Base-by-base conservation (phyloP, 2,797 vertebrate genomes). In the Toxotes lorentzi region DNA sequence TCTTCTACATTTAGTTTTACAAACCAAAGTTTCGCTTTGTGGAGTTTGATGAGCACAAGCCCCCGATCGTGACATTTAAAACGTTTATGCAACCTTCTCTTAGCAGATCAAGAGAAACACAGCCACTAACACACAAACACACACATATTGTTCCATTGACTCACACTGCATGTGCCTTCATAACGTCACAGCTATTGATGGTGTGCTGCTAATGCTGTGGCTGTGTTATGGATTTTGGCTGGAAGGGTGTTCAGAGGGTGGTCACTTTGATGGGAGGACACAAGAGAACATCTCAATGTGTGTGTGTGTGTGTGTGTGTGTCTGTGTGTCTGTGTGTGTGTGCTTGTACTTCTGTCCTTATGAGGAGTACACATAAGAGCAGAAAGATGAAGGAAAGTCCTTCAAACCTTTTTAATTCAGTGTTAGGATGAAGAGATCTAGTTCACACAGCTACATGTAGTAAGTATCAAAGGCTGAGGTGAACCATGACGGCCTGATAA, bases 211-310 rank as follows among this genome's bases (percentile, higher is more conserved):
- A 73, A 79, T 54, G 73, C 84, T 73, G 66, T 7, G 23, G 76
- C 74, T 38, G 61, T 4, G 48, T 3, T 62, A 91, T 91, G 81
- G 90, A 90, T 92, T 89, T 86, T 88, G 80, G 86, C 90, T 85
- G 40, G 69, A 63, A 81, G 92, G 71, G 47, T n/a, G 69, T 84
- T 84, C 73, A 73, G 47, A 57, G 47, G 45, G 64, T 73, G 45
- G 64, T 73, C 71, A 38, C 65, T 81, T 34, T 84, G 59, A 79
- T 41, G 30, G 40, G 23, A 69, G 81, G 40, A 75, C 76, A 73
- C 70, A n/a, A 3, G 54, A 54, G 41, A 68, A n/a, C 47, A 47
- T 3, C 27, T 1, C 11, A 11, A 16, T 54, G 57, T 34, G 38
- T 64, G 27, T 56, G 10, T 48, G 45, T 54, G 3, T 45, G 53